A percentile compares a stretch with the other conserved stretches of the same genome.
Conservation (phyloP, 2,113 vertebrate genomes). For the Periophthalmus modestus region DNA sequence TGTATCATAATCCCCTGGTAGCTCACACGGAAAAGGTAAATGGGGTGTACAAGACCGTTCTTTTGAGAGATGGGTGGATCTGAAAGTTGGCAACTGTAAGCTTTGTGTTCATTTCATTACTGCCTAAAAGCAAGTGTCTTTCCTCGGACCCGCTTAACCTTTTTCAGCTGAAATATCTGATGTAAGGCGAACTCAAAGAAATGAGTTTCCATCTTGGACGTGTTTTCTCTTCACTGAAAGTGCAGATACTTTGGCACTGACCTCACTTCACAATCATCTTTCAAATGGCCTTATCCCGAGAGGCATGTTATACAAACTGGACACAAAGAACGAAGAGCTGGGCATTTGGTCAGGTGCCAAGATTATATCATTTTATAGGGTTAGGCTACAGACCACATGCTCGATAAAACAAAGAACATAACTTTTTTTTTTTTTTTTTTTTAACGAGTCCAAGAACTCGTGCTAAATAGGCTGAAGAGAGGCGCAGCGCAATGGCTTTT, state of each 20-base stretch:
- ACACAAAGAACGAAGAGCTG: too few relatives aligned
- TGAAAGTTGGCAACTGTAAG: conserved; percentile 15
- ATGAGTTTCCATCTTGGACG: conserved; percentile 25
- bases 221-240: conserved; percentile 8
- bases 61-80: too few relatives aligned
- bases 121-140: background rate
- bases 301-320: background rate
- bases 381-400: too few relatives aligned
- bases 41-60: too few relatives aligned
- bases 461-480: too few relatives aligned
- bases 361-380: too few relatives aligned
- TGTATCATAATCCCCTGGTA: conserved; percentile 3
- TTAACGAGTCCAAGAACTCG: too few relatives aligned
- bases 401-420: too few relatives aligned
- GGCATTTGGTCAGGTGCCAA: too few relatives aligned
- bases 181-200: conserved; percentile 8
- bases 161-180: conserved; percentile 36
- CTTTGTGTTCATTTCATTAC: conserved; percentile 37
- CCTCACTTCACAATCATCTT: background rate
- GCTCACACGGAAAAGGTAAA: background rate
- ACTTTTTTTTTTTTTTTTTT: too few relatives aligned
- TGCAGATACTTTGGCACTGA: conserved; percentile 41
- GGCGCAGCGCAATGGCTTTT: too few relatives aligned
- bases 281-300: too few relatives aligned
- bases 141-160: conserved; percentile 22